These are phyloP conservation scores for Gonatopus flavifemur DNA, from an alignment of 1,140 invertebrate genomes.

Conservation along the genomic window DNA sequence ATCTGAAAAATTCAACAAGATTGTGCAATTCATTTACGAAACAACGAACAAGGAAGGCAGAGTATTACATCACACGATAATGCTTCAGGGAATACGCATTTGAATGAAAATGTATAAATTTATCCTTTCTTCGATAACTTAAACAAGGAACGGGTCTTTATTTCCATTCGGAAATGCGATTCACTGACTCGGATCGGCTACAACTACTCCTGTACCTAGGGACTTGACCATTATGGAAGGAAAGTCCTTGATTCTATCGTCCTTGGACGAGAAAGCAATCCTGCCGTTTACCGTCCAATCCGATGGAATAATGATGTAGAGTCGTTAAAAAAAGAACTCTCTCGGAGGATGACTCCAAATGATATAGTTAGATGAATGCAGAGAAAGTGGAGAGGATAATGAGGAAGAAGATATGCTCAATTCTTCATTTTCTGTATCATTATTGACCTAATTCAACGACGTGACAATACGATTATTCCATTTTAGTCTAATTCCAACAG, in stretches of 20 bases:
- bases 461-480: no score
- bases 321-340: no score
- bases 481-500: no score
- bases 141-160: slow-evolving; percentile 3
- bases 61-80: neutral
- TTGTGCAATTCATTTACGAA: no score
- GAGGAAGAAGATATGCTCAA: neutral
- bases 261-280: slow-evolving; percentile 26
- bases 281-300: slow-evolving; percentile 7
- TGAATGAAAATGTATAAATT: neutral
- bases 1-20: no score
- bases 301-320: no score
- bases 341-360: no score
- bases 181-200: neutral
- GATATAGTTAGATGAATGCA: neutral
- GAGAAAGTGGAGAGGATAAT: neutral
- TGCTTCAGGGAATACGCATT: neutral
- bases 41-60: neutral
- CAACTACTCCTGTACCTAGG: no score
- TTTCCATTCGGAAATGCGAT: no score
- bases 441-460: no score
- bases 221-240: slow-evolving; percentile 13
- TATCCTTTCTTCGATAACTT: neutral
- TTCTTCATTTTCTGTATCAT: no score
- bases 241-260: slow-evolving; percentile 19